Conservation (phyloP, 2,797 vertebrate genomes). For the Cuculus canorus region DNA sequence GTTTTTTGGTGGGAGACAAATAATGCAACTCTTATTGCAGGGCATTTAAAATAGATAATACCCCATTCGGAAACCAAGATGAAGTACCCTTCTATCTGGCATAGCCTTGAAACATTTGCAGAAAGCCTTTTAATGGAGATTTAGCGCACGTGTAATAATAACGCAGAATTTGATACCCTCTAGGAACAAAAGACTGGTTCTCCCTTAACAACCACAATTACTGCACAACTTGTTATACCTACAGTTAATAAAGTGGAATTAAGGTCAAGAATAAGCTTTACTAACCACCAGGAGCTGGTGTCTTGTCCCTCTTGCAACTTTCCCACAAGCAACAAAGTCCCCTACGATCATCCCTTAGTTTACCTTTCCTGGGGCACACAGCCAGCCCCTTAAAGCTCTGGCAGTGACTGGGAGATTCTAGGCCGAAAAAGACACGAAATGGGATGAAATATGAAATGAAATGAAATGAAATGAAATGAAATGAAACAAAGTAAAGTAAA, state of each 20-base stretch:
- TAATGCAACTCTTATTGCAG: neutral
- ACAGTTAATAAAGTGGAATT: slow-evolving; percentile 17
- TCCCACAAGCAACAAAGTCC: neutral
- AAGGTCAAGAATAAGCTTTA: slow-evolving; percentile 14
- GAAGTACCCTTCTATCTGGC: slow-evolving; percentile 40
- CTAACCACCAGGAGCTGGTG: neutral
- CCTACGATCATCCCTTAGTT: neutral
- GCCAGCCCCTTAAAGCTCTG: neutral
- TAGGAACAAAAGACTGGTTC: neutral
- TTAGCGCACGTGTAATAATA: slow-evolving; percentile 4
- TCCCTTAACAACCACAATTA: neutral
- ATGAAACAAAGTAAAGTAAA: neutral
- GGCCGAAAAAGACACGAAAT: neutral
- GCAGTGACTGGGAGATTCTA: neutral
- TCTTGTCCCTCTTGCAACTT: neutral
- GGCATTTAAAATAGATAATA: slow-evolving; percentile 43
- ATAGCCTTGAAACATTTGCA: slow-evolving; percentile 45
- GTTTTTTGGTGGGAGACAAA: neutral
- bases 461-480: neutral
- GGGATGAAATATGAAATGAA: neutral
- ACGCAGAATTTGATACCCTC: slow-evolving; percentile 18
- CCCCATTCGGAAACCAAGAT: neutral
- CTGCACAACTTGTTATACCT: neutral
- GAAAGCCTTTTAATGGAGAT: slow-evolving; percentile 29
- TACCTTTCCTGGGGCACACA: neutral